These are phyloP conservation scores for Porites lutea DNA, from an alignment of 64 coral and sea anemone genomes.

Conservation along the genomic window DNA sequence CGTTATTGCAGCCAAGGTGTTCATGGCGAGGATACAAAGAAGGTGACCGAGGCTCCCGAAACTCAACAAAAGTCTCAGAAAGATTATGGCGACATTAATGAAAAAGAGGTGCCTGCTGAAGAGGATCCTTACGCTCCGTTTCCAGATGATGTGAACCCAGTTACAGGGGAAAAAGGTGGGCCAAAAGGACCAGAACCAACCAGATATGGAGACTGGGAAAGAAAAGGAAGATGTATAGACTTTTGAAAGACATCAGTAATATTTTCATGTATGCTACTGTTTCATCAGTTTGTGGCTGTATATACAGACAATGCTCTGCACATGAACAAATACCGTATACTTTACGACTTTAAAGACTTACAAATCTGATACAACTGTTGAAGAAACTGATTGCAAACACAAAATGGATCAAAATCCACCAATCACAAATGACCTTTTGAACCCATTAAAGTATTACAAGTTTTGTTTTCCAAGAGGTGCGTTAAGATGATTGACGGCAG, in stretches of 20 bases:
- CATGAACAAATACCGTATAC: too few relatives aligned
- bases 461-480: too few relatives aligned
- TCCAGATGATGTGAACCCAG: constrained; percentile 90
- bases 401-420: too few relatives aligned
- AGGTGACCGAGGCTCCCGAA: not conserved
- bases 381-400: too few relatives aligned
- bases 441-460: too few relatives aligned
- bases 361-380: too few relatives aligned
- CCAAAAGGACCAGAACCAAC: constrained; percentile 98
- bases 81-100: not conserved
- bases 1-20: constrained; percentile 27
- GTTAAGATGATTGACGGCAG: too few relatives aligned
- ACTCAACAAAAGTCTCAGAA: constrained; percentile 19
- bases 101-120: not conserved
- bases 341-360: too few relatives aligned
- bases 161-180: constrained; percentile 88
- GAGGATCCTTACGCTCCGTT: constrained; percentile 86
- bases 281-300: too few relatives aligned
- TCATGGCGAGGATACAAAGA: constrained; percentile 37
- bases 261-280: too few relatives aligned
- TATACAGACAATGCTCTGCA: too few relatives aligned
- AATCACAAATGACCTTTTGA: too few relatives aligned
- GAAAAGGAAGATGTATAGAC: constrained; percentile 97
- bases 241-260: constrained; percentile 52
- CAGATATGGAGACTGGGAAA: constrained; percentile 98